A percentile compares a stretch with the other conserved stretches of the same genome.
Evolutionary conservation across 2,797 vertebrate genomes (phyloP).

Genomic region (Spatula clypeata): DNA sequence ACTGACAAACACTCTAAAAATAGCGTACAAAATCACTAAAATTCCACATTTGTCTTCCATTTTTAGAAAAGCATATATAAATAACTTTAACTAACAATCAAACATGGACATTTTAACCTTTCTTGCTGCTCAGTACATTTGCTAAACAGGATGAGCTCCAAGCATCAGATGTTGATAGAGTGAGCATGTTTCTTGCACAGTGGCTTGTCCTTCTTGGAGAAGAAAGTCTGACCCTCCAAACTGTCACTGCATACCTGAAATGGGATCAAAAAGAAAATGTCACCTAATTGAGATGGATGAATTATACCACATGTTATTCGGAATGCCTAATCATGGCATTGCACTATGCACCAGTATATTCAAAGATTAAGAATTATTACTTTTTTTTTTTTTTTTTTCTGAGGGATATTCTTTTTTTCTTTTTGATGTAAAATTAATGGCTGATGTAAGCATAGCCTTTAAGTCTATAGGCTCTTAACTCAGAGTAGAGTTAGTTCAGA

Average conservation of each 20-base stretch:
- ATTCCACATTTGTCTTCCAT: background rate
- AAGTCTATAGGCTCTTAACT: background rate
- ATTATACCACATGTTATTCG: background rate
- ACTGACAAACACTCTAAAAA: background rate
- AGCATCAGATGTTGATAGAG: conserved; percentile 91
- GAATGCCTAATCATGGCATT: background rate
- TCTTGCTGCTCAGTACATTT: conserved; percentile 46
- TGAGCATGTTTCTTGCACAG: conserved; percentile 98
- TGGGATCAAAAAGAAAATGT: conserved; percentile 3
- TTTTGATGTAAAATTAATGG: background rate
- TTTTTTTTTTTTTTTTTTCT: background rate
- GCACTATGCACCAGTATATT: background rate
- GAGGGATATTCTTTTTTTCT: background rate
- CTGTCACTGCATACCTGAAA: conserved; percentile 92
- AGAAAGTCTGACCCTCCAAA: conserved; percentile 96
- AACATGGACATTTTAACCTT: conserved; percentile 62
- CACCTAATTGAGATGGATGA: background rate
- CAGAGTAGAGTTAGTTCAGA: background rate
- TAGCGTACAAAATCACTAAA: background rate
- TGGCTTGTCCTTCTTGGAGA: conserved; percentile 98
- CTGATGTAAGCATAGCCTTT: background rate
- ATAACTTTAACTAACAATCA: conserved; percentile 22
- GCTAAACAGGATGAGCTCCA: background rate
- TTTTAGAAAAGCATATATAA: conserved; percentile 14
- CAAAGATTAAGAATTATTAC: background rate